Conservation (phyloP, 2,113 vertebrate genomes). For the Equus quagga region DNA sequence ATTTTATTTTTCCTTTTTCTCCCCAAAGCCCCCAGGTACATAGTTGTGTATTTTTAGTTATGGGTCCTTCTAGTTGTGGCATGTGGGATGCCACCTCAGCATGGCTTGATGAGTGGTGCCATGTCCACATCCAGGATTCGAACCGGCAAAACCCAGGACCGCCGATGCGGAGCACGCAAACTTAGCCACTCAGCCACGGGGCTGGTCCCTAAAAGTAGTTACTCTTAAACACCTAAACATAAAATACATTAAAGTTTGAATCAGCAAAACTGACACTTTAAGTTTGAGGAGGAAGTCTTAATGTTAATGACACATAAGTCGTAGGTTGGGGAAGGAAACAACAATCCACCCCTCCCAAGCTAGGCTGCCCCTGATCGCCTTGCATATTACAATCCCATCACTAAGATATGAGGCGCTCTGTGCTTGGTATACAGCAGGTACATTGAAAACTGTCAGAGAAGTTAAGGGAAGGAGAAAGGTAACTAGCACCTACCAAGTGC, state of each 20-base stretch:
- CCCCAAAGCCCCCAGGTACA: too few species aligned
- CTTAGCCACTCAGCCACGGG: too few species aligned
- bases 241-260: slow-evolving; percentile 15
- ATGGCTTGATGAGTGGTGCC: too few species aligned
- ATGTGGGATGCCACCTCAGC: too few species aligned
- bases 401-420: background rate
- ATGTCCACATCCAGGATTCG: too few species aligned
- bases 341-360: background rate
- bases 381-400: background rate
- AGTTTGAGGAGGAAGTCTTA: background rate
- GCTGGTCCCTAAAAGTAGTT: background rate
- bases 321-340: background rate
- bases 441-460: background rate
- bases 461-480: background rate
- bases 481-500: background rate
- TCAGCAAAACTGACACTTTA: slow-evolving; percentile 17
- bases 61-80: too few species aligned
- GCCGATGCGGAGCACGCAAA: too few species aligned
- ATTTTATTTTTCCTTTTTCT: too few species aligned
- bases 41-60: too few species aligned
- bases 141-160: too few species aligned
- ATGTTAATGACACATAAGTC: background rate
- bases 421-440: background rate
- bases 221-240: background rate
- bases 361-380: background rate